Base-by-base conservation (phyloP, 1,140 invertebrate genomes). In the Linepithema humile region DNA sequence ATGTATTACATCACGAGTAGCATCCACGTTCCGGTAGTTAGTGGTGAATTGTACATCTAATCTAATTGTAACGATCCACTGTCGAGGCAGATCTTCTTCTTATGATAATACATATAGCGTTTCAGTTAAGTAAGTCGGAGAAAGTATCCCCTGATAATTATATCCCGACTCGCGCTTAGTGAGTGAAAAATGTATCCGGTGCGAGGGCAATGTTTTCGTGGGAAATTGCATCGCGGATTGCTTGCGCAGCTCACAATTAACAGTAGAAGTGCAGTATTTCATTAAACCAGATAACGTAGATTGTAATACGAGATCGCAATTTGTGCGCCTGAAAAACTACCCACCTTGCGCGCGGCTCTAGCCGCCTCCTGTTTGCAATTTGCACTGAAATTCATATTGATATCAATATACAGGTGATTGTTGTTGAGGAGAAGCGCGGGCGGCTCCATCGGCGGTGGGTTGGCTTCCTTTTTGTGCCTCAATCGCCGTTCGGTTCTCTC, bases 401-500 rank as follows among this genome's bases (percentile, higher is more conserved):
- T 32, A 75, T 93, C 91, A 23, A 90, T 57, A 43, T 91, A 91
- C 5, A 92, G 69, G 67, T 91, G 84, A 82, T 92, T 92, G 35
- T 91, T 91, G 53, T 92, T 92, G 6, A 92, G 43, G 23, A 92
- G 59, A 20, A 90, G 87, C 9, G 91, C 82, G 0, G 90, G 90
- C 26, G 90, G 88, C 32, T 92, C 89, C 90, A 91, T 90, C 1
- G 90, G 90, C 2, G 88, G 88, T 26, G 88, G 90, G 82, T 91
- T 89, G 3, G 91, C 91, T 32, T 92, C 89, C 23, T 89, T 92
- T 48, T 87, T 91, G 55, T 92, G 91, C 64, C 89, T 91, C 69
- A 91, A 65, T 0, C 91, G 88, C 43, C 92, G 88, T 59, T 93
- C 90, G 1, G 91, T 92, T 12, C 92, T 88, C 3, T 92, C 90